phyloP scores from a whole-genome alignment of 2,888 invertebrate species.

The Euplexia lucipara region DNA sequence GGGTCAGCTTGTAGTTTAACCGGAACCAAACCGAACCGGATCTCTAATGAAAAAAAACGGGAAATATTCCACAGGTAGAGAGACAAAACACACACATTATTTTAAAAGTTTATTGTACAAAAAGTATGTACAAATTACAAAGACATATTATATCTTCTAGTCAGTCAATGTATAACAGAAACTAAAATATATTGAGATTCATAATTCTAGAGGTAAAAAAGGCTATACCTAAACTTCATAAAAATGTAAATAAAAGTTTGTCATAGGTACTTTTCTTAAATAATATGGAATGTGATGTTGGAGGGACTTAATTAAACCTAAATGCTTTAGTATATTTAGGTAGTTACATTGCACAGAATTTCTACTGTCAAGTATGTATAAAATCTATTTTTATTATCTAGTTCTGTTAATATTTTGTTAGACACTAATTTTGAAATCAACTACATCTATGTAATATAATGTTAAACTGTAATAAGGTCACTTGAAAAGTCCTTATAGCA shows the following conservation, averaged over 20 bases:
- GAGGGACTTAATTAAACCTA: slow-evolving; percentile 26
- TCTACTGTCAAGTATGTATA: slow-evolving; percentile 1
- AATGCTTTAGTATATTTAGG: too few relatives aligned
- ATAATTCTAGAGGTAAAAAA: slow-evolving; percentile 25
- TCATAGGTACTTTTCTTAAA: slow-evolving; percentile 20
- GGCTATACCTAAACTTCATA: slow-evolving; percentile 2
- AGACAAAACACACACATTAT: slow-evolving; percentile 14
- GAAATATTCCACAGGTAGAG: too few relatives aligned
- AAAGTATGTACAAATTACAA: slow-evolving; percentile 45
- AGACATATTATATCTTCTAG: slow-evolving; percentile 52
- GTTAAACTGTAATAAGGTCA: neutral
- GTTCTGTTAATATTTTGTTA: slow-evolving; percentile 7
- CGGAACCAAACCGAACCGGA: too few relatives aligned
- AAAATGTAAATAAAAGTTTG: slow-evolving; percentile 4
- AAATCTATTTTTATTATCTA: slow-evolving; percentile 22
- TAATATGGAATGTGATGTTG: slow-evolving; percentile 41
- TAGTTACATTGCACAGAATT: slow-evolving; percentile 19
- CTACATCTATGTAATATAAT: slow-evolving; percentile 10
- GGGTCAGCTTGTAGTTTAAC: too few relatives aligned
- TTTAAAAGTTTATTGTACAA: slow-evolving; percentile 54
- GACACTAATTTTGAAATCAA: slow-evolving; percentile 14
- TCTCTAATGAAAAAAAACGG: too few relatives aligned
- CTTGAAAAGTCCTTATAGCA: neutral
- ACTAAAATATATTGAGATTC: slow-evolving; percentile 51
- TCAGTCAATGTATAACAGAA: slow-evolving; percentile 55